Base-by-base conservation (phyloP, 2,113 vertebrate species). In the Grallaria varia region DNA sequence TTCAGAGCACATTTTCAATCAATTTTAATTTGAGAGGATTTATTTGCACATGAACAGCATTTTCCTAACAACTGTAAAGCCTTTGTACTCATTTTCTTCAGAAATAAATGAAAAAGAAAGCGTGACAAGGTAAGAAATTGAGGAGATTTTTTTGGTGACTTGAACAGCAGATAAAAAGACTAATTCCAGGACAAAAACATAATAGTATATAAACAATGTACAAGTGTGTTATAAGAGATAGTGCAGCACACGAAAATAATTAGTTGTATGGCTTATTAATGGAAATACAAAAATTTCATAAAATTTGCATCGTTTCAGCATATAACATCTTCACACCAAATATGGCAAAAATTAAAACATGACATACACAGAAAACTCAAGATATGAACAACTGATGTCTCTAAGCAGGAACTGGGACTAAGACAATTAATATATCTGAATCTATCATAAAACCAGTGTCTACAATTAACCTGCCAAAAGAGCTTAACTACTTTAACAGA, bases 71-170 rank as follows among this genome's bases (percentile, higher is more conserved):
- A 78, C 8, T 1, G 0, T 27, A 47, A 73, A 8, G 4, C 23
- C 28, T 66, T 21, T 58, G 39, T 50, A 76, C 6, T 39, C 0
- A 3, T 49, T 87, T 89, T 50, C 39, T 78, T 42, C 47, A 78
- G 33, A 63, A 67, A 67, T 24, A 40, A 82, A 83, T 33, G n/a
- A 40, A 74, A 62, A 56, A 53, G 3, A n/a, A 87, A 68, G 44
- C 4, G 55, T 0, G 0, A 69, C 62, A 39, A 79, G 27, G 56
- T 8, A n/a, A 4, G 15, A 78, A 23, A 14, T 17, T 37, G 30
- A 72, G 7, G 12, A 35, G 2, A 19, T 1, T 20, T 53, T 52
- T 88, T 31, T 23, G 1, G 31, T 21, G 9, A 79, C 23, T 35
- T 79, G 35, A 75, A 20, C 55, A 47, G 24, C 37, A 81, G 20